Evolutionary conservation across 2,797 vertebrate species (phyloP).

Genomic region (Sarcoramphus papa): DNA sequence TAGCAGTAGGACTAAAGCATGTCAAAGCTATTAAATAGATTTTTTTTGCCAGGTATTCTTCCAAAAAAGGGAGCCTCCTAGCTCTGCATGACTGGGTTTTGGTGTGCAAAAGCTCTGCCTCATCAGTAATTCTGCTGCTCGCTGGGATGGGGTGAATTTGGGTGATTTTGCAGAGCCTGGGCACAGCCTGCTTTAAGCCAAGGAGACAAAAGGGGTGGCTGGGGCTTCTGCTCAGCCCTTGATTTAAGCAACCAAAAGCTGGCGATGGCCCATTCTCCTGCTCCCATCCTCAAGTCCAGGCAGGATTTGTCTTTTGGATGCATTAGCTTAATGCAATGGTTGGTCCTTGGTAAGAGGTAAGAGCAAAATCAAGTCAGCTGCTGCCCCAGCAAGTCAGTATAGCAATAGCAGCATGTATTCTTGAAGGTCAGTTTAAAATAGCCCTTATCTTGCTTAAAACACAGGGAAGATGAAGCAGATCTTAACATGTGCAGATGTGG

Average conservation of each 20-base stretch:
- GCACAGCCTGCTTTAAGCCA: not conserved
- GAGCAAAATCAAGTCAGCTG: not conserved
- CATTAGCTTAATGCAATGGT: not conserved
- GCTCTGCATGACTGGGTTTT: accelerated
- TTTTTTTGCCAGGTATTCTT: not conserved
- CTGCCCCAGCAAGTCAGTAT: not conserved
- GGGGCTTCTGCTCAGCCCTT: not conserved
- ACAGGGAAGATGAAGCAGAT: not conserved
- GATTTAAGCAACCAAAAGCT: not conserved
- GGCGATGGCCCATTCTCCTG: accelerated
- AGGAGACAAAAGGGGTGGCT: not conserved
- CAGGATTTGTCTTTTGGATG: not conserved
- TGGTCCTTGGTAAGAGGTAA: not conserved
- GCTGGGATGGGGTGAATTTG: not conserved
- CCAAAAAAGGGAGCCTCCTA: not conserved
- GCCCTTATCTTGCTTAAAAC: not conserved
- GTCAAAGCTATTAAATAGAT: not conserved
- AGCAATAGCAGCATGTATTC: not conserved
- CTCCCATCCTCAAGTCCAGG: not conserved
- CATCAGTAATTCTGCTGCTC: not conserved
- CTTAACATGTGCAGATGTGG: accelerated
- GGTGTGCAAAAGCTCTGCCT: not conserved
- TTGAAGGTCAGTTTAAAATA: not conserved
- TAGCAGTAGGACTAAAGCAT: not conserved
- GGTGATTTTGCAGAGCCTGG: not conserved